These are phyloP conservation scores for Netelia fuscicornis DNA, from an alignment of 2,888 invertebrate species.

Conservation along the genomic window DNA sequence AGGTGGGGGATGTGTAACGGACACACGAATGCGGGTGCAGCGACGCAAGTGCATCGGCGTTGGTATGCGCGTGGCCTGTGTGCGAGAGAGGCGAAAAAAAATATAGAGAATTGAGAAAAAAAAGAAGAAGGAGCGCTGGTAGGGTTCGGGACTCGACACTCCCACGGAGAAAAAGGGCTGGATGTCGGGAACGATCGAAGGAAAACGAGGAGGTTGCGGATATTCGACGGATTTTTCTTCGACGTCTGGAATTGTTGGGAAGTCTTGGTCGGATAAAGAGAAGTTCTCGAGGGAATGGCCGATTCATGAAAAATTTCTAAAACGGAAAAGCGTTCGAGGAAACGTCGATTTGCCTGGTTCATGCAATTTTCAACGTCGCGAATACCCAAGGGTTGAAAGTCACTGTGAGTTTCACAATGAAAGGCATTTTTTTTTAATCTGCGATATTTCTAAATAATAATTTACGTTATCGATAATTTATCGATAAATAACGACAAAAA, in stretches of 20 bases:
- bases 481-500: not conserved
- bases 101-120: constrained; percentile 20
- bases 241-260: constrained; percentile 21
- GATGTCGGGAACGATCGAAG: not conserved
- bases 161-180: constrained; percentile 61
- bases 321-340: too few species aligned
- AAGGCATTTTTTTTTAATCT: too few species aligned
- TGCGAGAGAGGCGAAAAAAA: constrained; percentile 32
- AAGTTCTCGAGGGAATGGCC: not conserved
- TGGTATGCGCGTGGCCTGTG: constrained; percentile 10
- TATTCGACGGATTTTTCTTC: constrained; percentile 7
- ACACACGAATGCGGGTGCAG: constrained; percentile 47
- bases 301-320: too few species aligned
- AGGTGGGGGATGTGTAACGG: constrained; percentile 58
- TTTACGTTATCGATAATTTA: not conserved
- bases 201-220: constrained; percentile 49
- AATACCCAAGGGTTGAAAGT: too few species aligned
- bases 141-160: constrained; percentile 47
- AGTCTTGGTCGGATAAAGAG: not conserved
- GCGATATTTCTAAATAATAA: not conserved
- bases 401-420: too few species aligned
- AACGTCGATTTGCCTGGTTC: too few species aligned
- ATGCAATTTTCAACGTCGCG: too few species aligned
- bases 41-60: too few species aligned
- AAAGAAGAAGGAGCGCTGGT: not conserved